phyloP scores from a whole-genome alignment of 2,888 invertebrate species.

The Acronicta psi region DNA sequence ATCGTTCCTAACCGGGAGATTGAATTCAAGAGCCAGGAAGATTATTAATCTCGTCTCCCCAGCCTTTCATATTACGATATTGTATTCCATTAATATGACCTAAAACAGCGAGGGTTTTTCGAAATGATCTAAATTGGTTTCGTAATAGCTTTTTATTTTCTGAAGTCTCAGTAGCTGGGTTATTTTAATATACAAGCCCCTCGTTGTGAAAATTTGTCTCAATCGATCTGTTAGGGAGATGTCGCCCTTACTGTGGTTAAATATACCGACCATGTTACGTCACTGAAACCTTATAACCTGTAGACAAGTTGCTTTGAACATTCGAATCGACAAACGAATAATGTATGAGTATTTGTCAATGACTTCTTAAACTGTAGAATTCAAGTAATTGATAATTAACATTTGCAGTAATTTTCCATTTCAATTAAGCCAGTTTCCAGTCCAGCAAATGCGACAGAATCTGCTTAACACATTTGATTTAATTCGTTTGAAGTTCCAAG shows the following conservation, averaged over 20 bases:
- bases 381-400: slow-evolving; percentile 23
- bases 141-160: slow-evolving; percentile 3
- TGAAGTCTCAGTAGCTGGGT: background rate
- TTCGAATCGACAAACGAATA: too few relatives aligned
- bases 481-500: slow-evolving; percentile 38
- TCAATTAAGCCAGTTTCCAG: slow-evolving; percentile 43
- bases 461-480: slow-evolving; percentile 41
- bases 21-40: slow-evolving; percentile 43
- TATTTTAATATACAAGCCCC: background rate
- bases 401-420: slow-evolving; percentile 48
- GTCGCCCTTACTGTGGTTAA: too few relatives aligned
- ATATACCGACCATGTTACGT: too few relatives aligned
- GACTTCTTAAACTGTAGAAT: too few relatives aligned
- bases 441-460: slow-evolving; percentile 23
- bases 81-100: slow-evolving; percentile 42
- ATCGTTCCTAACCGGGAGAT: slow-evolving; percentile 35
- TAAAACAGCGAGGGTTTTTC: slow-evolving; percentile 25
- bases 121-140: slow-evolving; percentile 6
- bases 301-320: too few relatives aligned
- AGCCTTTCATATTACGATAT: slow-evolving; percentile 35
- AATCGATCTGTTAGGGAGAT: background rate
- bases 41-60: slow-evolving; percentile 48
- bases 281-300: too few relatives aligned
- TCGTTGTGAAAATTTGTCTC: background rate
- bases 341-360: too few relatives aligned